Evolutionary conservation across 2,113 vertebrate genomes (phyloP), one percentile per base, ranked within the genome.

Genomic region (Daubentonia madagascariensis): DNA sequence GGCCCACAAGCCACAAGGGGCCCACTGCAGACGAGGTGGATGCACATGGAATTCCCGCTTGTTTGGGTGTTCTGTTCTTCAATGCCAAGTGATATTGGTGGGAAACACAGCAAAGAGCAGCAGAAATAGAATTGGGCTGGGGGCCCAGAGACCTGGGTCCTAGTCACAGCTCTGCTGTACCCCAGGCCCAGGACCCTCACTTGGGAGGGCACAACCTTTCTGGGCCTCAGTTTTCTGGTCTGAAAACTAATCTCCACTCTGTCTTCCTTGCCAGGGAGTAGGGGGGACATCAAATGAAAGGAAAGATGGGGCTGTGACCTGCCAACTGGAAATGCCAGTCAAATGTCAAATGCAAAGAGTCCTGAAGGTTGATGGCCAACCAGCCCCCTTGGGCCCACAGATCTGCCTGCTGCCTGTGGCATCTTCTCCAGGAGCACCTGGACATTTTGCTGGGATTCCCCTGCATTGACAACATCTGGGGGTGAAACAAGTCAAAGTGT

Each of bases 361-460:
- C 65, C 73, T 68, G 8, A 28, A 54, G 57, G 35, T 1, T 8
- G 76, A 75, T 25, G 65, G 50, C 28, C 37, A 68, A 18, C 4
- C 2, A 13, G 14, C 2, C 1, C 22, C 18, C n/a, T n/a, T 16
- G 4, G 50, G 43, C n/a, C 52, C 14, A 10, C 1, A 61, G 43
- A 6, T 25, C 81, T 35, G 22, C 50, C 91, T 78, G 63, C 40
- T 30, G 20, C 30, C 40, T 28, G 7, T 1, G 72, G 79, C 9
- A 3, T 9, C 37, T 65, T 57, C 16, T 32, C 30, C 2, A 14
- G 11, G 13, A 52, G 3, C 8, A 25, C 45, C 30, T 40, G 52
- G 54, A 43, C 6, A 61, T n/a, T 78, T 25, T 70, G 88, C 50
- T 76, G 18, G 8, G 5, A 23, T 63, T 45, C 12, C 59, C n/a